Percentiles rank a stretch among this genome's conserved stretches.
Evolutionary conservation across 2,888 invertebrate species (phyloP).

Genomic region (Cryptus armator): DNA sequence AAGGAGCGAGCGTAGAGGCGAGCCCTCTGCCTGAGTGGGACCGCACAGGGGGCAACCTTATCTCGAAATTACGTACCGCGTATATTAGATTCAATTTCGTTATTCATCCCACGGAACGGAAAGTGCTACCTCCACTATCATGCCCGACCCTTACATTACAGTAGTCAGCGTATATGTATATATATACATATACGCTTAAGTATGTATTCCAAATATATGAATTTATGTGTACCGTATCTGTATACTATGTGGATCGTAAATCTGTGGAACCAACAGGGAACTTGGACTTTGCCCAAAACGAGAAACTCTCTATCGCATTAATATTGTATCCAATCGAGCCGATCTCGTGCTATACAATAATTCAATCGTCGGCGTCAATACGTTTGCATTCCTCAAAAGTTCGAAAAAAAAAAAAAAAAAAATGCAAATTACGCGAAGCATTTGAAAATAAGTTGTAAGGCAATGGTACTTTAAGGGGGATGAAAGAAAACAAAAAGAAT

Average conservation of each 20-base stretch:
- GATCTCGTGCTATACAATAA: constrained; percentile 52
- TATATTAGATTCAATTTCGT: constrained; percentile 69
- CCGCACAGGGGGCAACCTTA: constrained; percentile 56
- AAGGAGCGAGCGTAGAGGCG: constrained; percentile 7
- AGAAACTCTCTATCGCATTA: constrained; percentile 62
- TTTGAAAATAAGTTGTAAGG: no score
- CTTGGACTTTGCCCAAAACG: constrained; percentile 65
- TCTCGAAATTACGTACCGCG: constrained; percentile 67
- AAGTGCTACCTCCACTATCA: constrained; percentile 54
- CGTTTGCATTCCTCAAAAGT: constrained; percentile 25
- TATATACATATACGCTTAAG: constrained; percentile 10
- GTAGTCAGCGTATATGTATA: constrained; percentile 3
- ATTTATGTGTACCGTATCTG: constrained; percentile 3
- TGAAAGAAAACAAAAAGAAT: background rate
- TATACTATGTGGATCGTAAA: constrained; percentile 54
- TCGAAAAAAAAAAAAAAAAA: background rate
- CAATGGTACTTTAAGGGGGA: no score
- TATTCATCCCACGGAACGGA: constrained; percentile 66
- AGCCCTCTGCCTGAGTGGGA: constrained; percentile 24
- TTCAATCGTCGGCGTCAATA: constrained; percentile 47
- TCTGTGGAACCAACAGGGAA: constrained; percentile 52
- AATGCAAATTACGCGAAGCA: no score
- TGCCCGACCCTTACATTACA: constrained; percentile 6
- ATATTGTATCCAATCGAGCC: constrained; percentile 62
- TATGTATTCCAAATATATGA: background rate